Percentiles rank a stretch among this genome's conserved stretches.
These are phyloP conservation scores for Pagrus major DNA, from an alignment of 2,113 vertebrate genomes.

Conservation along the genomic window DNA sequence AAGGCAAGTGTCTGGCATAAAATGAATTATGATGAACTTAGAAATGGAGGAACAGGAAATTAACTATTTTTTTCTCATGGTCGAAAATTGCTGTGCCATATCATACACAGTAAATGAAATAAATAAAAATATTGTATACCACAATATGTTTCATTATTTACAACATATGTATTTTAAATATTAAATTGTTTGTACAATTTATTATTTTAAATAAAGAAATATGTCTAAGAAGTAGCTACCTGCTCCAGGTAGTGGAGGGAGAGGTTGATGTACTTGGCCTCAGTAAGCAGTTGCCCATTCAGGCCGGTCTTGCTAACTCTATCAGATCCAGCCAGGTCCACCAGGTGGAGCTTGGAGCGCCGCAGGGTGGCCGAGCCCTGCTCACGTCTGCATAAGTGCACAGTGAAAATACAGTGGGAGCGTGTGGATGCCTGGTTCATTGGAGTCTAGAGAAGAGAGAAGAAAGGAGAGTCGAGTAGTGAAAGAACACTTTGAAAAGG, in stretches of 20 bases:
- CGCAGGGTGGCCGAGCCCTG: slow-evolving; percentile 89
- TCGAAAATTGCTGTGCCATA: not conserved
- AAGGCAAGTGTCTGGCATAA: not conserved
- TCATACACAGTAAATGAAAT: not conserved
- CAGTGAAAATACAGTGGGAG: slow-evolving; percentile 97
- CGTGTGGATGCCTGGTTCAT: slow-evolving; percentile 97
- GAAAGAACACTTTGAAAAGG: slow-evolving; percentile 1
- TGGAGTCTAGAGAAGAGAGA: slow-evolving; percentile 87
- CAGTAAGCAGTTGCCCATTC: slow-evolving; percentile 91
- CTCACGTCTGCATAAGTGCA: slow-evolving; percentile 93
- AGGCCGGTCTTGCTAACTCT: slow-evolving; percentile 93
- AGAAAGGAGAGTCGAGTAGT: not conserved
- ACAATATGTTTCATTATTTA: not conserved
- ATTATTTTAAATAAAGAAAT: not conserved
- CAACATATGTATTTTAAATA: not conserved
- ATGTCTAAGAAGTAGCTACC: slow-evolving; percentile 76
- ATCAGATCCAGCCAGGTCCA: slow-evolving; percentile 97
- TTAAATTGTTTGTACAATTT: not conserved
- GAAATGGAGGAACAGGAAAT: not conserved
- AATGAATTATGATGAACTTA: not conserved
- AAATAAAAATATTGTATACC: not conserved
- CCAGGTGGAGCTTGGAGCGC: slow-evolving; percentile 94
- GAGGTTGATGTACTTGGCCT: slow-evolving; percentile 98
- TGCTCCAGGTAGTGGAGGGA: slow-evolving; percentile 97
- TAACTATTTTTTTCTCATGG: not conserved